Evolutionary conservation across 1,140 invertebrate species (phyloP), one percentile per base, ranked within the genome.

Genomic region (Drosophila sucinea): DNA sequence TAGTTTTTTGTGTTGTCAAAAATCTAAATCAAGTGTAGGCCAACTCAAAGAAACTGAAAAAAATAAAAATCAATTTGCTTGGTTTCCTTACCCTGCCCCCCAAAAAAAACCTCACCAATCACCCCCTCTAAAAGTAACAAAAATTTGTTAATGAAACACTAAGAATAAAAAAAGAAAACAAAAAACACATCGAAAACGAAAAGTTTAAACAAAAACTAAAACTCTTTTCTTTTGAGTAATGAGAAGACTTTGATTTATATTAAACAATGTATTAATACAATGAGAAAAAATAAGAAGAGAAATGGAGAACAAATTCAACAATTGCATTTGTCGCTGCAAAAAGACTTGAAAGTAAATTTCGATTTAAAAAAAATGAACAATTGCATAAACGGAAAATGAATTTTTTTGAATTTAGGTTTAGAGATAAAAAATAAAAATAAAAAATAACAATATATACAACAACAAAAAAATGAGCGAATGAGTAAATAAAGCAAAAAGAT

Each of bases 281-380:
- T 82, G 79, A 79, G 82, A 87, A 83, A 83, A 87, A 79, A 69
- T 67, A 77, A 83, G 73, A 82, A 66, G 69, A 80, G 84, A 84
- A 66, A 81, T 78, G 84, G 84, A 87, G 84, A 89, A 74, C 68
- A 89, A 72, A 89, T 89, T 87, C 73, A 83, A 87, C 84, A 83
- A 90, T 90, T 90, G 87, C 87, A 90, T 90, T 90, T 90, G 87
- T 90, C 82, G 87, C 87, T 90, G 87, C 44, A 90, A 90, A 79
- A 90, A 90, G 87, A 90, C 87, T 90, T 90, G 87, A 90, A 81
- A 76, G 74, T 77, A 90, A 83, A 90, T 90, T 90, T 90, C 73
- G 41, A 38, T 32, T 27, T 55, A 76, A 55, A 29, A 69, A 62
- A 70, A 57, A 58, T 8, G 23, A 58, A 58, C 30, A 32, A 58